phyloP scores from a whole-genome alignment of 2,888 invertebrate species.

The Pantelozetes paolii region DNA sequence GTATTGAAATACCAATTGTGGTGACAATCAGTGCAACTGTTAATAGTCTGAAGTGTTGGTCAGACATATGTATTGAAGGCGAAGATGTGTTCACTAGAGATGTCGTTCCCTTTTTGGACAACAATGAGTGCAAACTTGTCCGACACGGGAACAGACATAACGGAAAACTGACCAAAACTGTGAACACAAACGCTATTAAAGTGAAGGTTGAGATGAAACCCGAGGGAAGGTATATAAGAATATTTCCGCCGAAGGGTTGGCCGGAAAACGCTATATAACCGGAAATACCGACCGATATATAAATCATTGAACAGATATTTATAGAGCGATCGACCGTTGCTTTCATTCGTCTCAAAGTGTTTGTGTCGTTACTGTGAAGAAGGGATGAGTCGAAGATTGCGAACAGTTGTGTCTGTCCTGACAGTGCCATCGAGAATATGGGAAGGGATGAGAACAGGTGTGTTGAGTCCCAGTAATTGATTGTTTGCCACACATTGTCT shows the following conservation, averaged over 20 bases:
- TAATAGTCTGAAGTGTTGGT: conserved; percentile 72
- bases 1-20: conserved; percentile 72
- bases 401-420: conserved; percentile 93
- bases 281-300: conserved; percentile 77
- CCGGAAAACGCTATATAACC: conserved; percentile 83
- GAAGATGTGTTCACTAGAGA: conserved; percentile 26
- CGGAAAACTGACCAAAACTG: conserved; percentile 93
- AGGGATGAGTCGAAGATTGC: conserved; percentile 78
- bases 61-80: conserved; percentile 66
- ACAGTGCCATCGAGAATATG: conserved; percentile 92
- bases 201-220: conserved; percentile 76
- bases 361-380: conserved; percentile 55
- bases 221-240: conserved; percentile 77
- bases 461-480: conserved; percentile 74
- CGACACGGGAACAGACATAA: conserved; percentile 94
- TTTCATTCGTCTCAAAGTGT: conserved; percentile 83
- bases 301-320: conserved; percentile 82
- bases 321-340: conserved; percentile 79
- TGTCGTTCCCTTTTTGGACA: conserved; percentile 59
- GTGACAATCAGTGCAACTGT: conserved; percentile 72
- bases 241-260: conserved; percentile 67
- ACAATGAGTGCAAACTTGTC: conserved; percentile 82
- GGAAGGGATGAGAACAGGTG: conserved; percentile 88
- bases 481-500: conserved; percentile 58
- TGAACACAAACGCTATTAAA: conserved; percentile 89